Evolutionary conservation across 2,797 vertebrate genomes (phyloP).

Genomic region (Pteropus rufus): DNA sequence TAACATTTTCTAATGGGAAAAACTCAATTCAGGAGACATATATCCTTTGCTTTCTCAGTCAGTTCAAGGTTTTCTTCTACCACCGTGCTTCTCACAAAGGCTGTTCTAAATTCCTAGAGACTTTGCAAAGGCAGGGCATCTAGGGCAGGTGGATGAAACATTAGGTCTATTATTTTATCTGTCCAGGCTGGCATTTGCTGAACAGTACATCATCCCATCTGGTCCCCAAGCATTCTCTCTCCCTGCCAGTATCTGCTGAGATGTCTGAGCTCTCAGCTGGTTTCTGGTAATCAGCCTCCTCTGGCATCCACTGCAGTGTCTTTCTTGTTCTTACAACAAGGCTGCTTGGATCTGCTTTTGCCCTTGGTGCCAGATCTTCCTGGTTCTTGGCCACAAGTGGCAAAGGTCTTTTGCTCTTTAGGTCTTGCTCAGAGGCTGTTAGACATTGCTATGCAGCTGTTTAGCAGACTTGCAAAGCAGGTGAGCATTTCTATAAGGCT

Average conservation of each 20-base stretch:
- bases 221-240: background rate
- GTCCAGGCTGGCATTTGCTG: background rate
- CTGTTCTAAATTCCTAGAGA: background rate
- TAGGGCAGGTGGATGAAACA: background rate
- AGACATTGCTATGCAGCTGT: background rate
- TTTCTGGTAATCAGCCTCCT: background rate
- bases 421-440: background rate
- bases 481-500: background rate
- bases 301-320: background rate
- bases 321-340: background rate
- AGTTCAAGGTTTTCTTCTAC: background rate
- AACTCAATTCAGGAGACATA: background rate
- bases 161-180: background rate
- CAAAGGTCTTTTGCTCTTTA: background rate
- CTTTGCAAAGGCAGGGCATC: background rate
- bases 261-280: background rate
- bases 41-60: background rate
- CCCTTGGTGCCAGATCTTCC: background rate
- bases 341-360: background rate
- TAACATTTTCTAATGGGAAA: background rate
- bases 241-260: conserved; percentile 5
- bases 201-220: background rate
- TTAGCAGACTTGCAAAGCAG: background rate
- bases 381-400: background rate
- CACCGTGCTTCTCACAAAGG: background rate